phyloP scores from a whole-genome alignment of 1,140 invertebrate genomes.

The Caenorhabditis remanei region DNA sequence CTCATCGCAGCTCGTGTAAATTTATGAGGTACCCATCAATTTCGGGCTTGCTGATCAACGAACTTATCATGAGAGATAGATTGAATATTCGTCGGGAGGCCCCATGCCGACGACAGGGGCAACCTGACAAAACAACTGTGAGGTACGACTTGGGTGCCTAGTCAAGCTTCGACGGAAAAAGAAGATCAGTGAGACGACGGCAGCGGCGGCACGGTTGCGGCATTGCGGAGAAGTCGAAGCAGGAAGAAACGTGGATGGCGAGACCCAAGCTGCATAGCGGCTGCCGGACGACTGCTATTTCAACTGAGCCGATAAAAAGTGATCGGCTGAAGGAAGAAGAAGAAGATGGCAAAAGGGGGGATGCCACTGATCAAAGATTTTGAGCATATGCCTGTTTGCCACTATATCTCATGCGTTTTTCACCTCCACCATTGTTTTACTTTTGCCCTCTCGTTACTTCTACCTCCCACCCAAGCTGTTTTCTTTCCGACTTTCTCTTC shows the following conservation, averaged over 20 bases:
- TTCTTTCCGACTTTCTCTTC: background rate
- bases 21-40: slow-evolving; percentile 37
- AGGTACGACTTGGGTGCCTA: slow-evolving; percentile 1
- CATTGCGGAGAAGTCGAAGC: slow-evolving; percentile 21
- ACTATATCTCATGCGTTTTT: slow-evolving; percentile 41
- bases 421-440: slow-evolving; percentile 14
- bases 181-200: background rate
- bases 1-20: slow-evolving; percentile 4
- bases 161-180: background rate
- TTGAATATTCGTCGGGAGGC: slow-evolving; percentile 19
- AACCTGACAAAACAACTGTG: slow-evolving; percentile 55
- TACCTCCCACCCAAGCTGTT: slow-evolving; percentile 1
- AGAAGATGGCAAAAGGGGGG: background rate
- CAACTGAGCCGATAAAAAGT: slow-evolving; percentile 56
- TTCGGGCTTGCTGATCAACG: background rate
- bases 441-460: slow-evolving; percentile 30
- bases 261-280: background rate
- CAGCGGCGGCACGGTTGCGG: slow-evolving; percentile 1
- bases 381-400: slow-evolving; percentile 53
- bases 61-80: slow-evolving; percentile 51
- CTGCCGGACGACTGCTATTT: slow-evolving; percentile 54
- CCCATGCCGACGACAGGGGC: background rate
- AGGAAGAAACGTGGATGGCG: slow-evolving; percentile 53
- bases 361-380: slow-evolving; percentile 53
- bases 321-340: slow-evolving; percentile 43